Evolutionary conservation across 2,113 vertebrate species (phyloP).

Genomic region (Vanacampus margaritifer): DNA sequence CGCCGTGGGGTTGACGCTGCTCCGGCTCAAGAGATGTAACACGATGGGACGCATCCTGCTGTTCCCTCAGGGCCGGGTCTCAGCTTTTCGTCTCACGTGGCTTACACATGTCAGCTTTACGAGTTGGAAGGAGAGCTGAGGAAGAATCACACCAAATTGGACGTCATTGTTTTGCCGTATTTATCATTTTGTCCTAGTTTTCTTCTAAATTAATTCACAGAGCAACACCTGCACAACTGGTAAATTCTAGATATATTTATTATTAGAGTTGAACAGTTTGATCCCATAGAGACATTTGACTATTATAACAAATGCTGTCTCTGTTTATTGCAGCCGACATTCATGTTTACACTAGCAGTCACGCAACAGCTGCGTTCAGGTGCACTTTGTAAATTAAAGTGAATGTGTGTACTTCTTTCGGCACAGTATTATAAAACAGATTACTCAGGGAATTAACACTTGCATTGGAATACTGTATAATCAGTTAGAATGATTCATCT

Average conservation of each 20-base stretch:
- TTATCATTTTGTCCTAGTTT: too few species aligned
- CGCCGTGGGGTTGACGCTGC: neutral
- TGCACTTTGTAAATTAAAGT: neutral
- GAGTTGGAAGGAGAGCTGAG: constrained; percentile 5
- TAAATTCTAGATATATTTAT: too few species aligned
- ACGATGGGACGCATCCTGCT: constrained; percentile 48
- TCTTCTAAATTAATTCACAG: too few species aligned
- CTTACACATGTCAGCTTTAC: constrained; percentile 37
- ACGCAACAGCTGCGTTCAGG: neutral
- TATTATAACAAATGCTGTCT: neutral
- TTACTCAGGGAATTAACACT: neutral
- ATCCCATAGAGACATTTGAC: neutral
- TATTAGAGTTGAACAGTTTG: too few species aligned
- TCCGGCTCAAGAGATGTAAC: constrained; percentile 19
- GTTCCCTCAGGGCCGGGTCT: constrained; percentile 30
- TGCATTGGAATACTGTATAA: too few species aligned
- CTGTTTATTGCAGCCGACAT: neutral
- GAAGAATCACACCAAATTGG: constrained; percentile 6
- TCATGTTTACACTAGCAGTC: neutral
- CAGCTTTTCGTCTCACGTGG: constrained; percentile 49
- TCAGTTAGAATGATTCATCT: too few species aligned
- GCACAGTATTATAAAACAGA: neutral
- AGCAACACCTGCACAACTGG: too few species aligned
- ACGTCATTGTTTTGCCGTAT: too few species aligned
- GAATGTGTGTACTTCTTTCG: neutral